A percentile compares a stretch with the other conserved stretches of the same genome.
Conservation (phyloP, 2,113 vertebrate genomes). For the Stigmatopora nigra region DNA sequence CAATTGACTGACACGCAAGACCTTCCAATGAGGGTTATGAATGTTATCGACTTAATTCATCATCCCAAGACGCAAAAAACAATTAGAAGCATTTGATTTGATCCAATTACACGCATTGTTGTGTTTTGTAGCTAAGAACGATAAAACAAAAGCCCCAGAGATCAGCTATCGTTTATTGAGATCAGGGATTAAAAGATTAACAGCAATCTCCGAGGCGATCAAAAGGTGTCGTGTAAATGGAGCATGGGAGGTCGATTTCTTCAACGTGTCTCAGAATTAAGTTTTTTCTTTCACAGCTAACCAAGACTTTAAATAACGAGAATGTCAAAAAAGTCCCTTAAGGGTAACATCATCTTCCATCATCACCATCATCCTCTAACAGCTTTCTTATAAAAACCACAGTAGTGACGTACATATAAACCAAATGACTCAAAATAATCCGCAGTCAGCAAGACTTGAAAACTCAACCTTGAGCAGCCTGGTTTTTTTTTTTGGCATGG, state of each 20-base stretch:
- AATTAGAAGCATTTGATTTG: constrained; percentile 5
- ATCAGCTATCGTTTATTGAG: constrained; percentile 38
- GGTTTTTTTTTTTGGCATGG: neutral
- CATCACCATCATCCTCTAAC: no score
- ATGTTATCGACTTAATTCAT: neutral
- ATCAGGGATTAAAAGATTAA: constrained; percentile 56
- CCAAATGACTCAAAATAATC: neutral
- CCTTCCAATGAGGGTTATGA: neutral
- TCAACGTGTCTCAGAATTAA: neutral
- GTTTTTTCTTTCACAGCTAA: neutral
- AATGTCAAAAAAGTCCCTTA: no score
- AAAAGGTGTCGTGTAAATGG: neutral
- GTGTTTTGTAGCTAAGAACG: constrained; percentile 33
- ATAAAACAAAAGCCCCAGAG: constrained; percentile 26
- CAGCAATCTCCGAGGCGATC: constrained; percentile 13
- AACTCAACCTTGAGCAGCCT: neutral
- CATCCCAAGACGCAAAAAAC: neutral
- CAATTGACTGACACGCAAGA: neutral
- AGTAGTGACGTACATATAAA: neutral
- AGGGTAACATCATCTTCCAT: no score
- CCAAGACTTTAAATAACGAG: no score
- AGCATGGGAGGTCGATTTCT: neutral
- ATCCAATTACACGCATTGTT: constrained; percentile 15
- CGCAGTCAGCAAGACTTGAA: constrained; percentile 1
- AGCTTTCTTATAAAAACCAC: neutral